Evolutionary conservation across 2,888 invertebrate species (phyloP).

Genomic region (Lasioglossum morio): DNA sequence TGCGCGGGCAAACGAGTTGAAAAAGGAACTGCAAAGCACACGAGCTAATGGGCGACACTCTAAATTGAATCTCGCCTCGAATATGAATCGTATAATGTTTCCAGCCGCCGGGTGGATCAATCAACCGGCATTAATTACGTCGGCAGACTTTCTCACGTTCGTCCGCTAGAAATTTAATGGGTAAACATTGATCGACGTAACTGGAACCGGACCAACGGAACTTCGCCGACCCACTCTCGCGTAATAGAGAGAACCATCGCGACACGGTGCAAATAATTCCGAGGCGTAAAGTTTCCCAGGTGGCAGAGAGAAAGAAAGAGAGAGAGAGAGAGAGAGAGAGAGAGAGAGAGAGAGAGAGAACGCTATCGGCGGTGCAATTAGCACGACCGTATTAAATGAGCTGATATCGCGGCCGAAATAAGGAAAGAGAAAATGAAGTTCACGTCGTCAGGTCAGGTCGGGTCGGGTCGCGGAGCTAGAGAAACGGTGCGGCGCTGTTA

Average conservation of each 20-base stretch:
- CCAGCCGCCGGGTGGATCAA: constrained; percentile 35
- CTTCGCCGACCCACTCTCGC: constrained; percentile 15
- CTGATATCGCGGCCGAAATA: constrained; percentile 13
- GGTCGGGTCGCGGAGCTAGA: not conserved
- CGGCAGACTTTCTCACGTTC: constrained; percentile 45
- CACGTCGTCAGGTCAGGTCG: constrained; percentile 37
- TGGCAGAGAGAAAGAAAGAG: not conserved
- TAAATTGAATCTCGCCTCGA: not conserved
- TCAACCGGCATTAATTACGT: constrained; percentile 26
- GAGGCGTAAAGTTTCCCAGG: constrained; percentile 41
- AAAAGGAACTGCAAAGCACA: not conserved
- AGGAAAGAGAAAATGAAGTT: constrained; percentile 23
- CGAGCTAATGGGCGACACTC: not conserved
- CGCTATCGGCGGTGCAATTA: constrained; percentile 30
- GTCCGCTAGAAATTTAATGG: constrained; percentile 29
- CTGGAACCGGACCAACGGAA: constrained; percentile 22
- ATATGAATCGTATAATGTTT: constrained; percentile 26
- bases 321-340: constrained; percentile 8
- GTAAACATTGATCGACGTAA: constrained; percentile 50
- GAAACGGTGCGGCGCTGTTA: constrained; percentile 30
- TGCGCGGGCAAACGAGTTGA: not conserved
- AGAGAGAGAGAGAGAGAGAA: not conserved
- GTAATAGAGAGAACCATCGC: constrained; percentile 4
- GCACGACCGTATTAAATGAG: constrained; percentile 29
- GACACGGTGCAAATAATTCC: constrained; percentile 20